Evolutionary conservation across 2,797 vertebrate genomes (phyloP).

Genomic region (Neomorphus geoffroyi): DNA sequence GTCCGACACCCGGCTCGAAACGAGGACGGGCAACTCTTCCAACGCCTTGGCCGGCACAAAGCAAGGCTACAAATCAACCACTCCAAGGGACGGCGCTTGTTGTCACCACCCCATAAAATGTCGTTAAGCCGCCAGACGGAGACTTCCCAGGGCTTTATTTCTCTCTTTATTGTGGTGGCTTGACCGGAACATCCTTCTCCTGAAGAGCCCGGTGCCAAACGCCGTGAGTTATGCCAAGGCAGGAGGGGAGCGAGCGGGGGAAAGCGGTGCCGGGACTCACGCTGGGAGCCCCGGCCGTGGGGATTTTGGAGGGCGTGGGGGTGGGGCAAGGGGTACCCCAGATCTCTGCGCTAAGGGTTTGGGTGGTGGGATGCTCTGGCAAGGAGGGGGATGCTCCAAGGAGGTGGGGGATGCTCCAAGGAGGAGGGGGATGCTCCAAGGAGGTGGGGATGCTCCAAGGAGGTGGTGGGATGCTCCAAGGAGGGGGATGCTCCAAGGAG

Average conservation of each 20-base stretch:
- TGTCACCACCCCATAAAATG: slow-evolving; percentile 50
- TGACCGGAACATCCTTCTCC: slow-evolving; percentile 48
- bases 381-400: neutral
- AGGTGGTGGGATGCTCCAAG: no score
- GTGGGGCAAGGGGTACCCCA: neutral
- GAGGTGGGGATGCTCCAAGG: no score
- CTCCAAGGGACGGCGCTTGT: neutral
- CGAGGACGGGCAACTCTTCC: neutral
- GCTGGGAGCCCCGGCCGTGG: rapidly evolving
- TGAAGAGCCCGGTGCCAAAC: slow-evolving; percentile 26
- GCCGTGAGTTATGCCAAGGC: slow-evolving; percentile 24
- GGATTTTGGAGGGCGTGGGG: neutral
- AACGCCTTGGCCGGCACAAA: neutral
- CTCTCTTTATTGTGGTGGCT: neutral
- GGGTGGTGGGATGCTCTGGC: neutral
- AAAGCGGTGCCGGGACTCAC: neutral
- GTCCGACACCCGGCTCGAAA: rapidly evolving
- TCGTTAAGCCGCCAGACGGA: slow-evolving; percentile 6
- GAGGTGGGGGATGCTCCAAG: neutral
- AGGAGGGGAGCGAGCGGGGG: neutral
- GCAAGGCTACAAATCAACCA: slow-evolving; percentile 26
- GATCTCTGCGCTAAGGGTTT: neutral
- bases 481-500: neutral
- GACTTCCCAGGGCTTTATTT: slow-evolving; percentile 27
- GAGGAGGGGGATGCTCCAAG: no score